Conservation (phyloP, 2,797 vertebrate species). For the Danio kyathit region DNA sequence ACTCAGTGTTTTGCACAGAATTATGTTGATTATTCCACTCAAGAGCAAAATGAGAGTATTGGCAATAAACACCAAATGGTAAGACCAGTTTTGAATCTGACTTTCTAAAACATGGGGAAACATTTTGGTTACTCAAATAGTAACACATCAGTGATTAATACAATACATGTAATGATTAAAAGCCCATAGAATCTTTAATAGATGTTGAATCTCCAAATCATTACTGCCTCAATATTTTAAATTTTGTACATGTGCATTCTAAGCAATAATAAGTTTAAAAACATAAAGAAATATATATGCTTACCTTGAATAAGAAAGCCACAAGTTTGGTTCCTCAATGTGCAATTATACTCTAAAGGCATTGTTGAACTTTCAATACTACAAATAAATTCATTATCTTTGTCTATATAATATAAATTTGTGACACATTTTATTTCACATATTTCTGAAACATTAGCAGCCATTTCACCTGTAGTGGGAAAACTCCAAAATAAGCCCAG, state of each 20-base stretch:
- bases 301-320: background rate
- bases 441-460: background rate
- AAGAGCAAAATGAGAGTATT: conserved; percentile 1
- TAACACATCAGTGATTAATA: background rate
- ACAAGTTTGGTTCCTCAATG: fast-evolving
- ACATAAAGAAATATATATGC: background rate
- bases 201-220: background rate
- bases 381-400: background rate
- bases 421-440: background rate
- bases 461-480: background rate
- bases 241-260: background rate
- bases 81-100: background rate
- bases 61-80: conserved; percentile 1
- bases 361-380: background rate
- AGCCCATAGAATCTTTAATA: background rate
- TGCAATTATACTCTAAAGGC: background rate
- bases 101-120: background rate
- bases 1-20: conserved; percentile 16
- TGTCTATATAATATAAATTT: background rate
- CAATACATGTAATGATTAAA: background rate
- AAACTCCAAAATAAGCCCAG: background rate
- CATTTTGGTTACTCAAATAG: background rate
- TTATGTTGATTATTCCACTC: conserved; percentile 10
- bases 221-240: background rate
- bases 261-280: background rate